A percentile compares a stretch with the other conserved stretches of the same genome.
phyloP scores from a whole-genome alignment of 1,140 invertebrate species.

The Drosophila rhopaloa region DNA sequence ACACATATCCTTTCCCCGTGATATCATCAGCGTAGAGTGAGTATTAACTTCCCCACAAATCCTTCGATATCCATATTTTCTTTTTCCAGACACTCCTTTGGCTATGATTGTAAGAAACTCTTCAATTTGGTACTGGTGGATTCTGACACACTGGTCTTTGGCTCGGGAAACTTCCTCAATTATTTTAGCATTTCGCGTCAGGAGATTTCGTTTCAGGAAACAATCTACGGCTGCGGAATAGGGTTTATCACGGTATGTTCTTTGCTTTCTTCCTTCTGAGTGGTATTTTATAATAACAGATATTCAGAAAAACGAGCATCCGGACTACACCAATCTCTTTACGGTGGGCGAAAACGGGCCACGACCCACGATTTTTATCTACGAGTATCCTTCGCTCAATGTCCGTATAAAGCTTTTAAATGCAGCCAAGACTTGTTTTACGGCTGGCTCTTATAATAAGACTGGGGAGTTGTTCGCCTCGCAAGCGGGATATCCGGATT shows the following conservation, averaged over 20 bases:
- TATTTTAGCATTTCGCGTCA: constrained; percentile 89
- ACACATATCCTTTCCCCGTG: constrained; percentile 46
- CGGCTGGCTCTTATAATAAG: constrained; percentile 91
- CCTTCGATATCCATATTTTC: background rate
- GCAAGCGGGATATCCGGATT: constrained; percentile 93
- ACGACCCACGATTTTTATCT: constrained; percentile 92
- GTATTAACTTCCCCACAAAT: background rate
- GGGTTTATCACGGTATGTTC: constrained; percentile 90
- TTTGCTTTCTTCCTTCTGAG: background rate
- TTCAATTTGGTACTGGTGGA: constrained; percentile 92
- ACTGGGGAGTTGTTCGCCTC: constrained; percentile 92
- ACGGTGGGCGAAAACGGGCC: constrained; percentile 94
- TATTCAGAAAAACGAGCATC: constrained; percentile 89
- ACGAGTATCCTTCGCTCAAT: constrained; percentile 91
- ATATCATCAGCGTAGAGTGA: constrained; percentile 65
- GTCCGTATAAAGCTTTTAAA: constrained; percentile 89
- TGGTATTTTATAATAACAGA: constrained; percentile 3
- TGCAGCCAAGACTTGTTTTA: constrained; percentile 90
- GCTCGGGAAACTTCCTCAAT: constrained; percentile 92
- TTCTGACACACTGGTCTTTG: constrained; percentile 89
- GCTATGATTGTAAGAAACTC: constrained; percentile 92
- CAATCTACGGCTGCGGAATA: constrained; percentile 90
- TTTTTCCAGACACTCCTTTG: constrained; percentile 90
- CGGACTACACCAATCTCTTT: constrained; percentile 88
- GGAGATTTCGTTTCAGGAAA: constrained; percentile 89